Evolutionary conservation across 2,888 invertebrate genomes (phyloP).

Genomic region (Serrognathus titanus): DNA sequence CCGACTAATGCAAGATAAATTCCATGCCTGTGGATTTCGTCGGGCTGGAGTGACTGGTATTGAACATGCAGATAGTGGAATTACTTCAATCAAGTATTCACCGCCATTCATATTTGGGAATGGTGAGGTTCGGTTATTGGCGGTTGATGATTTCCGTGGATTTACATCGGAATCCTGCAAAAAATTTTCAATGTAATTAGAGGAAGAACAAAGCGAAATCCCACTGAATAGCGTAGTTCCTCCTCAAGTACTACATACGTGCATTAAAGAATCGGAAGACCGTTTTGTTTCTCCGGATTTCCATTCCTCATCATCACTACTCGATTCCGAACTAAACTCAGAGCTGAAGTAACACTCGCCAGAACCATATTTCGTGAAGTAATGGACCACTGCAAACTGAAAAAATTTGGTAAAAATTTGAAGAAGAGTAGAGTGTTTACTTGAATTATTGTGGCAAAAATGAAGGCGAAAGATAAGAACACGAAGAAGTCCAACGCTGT

Average conservation of each 20-base stretch:
- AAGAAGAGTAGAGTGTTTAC: slow-evolving; percentile 33
- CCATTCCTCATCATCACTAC: slow-evolving; percentile 52
- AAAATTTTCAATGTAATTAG: neutral
- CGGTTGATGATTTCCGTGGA: slow-evolving; percentile 17
- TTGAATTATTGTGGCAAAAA: slow-evolving; percentile 77
- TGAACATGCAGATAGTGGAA: slow-evolving; percentile 59
- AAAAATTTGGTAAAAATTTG: slow-evolving; percentile 17
- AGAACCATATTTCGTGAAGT: slow-evolving; percentile 80
- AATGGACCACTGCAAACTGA: slow-evolving; percentile 78
- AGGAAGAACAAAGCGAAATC: neutral
- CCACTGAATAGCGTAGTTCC: neutral
- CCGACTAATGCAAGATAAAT: slow-evolving; percentile 40
- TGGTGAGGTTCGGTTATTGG: slow-evolving; percentile 19
- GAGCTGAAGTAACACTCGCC: slow-evolving; percentile 73
- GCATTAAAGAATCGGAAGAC: neutral
- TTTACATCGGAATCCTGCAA: slow-evolving; percentile 1
- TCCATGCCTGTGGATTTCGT: slow-evolving; percentile 47
- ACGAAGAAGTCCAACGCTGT: slow-evolving; percentile 85
- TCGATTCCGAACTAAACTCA: slow-evolving; percentile 60
- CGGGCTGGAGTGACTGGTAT: slow-evolving; percentile 48
- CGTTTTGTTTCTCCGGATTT: slow-evolving; percentile 16
- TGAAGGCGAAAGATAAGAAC: slow-evolving; percentile 74
- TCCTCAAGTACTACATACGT: neutral
- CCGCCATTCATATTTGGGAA: slow-evolving; percentile 22
- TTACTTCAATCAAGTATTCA: slow-evolving; percentile 56